Conservation (phyloP, 2,113 vertebrate genomes). For the Chloroceryle aenea region DNA sequence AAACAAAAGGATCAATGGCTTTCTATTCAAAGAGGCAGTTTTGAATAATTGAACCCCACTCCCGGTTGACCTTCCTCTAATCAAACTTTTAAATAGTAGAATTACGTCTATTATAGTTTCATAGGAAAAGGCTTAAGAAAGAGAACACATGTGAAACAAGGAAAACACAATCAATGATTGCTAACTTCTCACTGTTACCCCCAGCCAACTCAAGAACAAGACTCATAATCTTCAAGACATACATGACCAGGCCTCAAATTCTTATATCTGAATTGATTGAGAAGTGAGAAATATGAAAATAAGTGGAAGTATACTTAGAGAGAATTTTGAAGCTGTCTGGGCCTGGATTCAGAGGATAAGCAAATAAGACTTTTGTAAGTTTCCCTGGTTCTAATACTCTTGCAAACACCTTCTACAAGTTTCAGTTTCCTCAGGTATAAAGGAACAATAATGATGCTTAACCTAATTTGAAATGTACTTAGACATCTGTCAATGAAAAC, state of each 20-base stretch:
- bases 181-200: background rate
- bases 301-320: background rate
- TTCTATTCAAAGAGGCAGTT: background rate
- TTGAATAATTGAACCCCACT: background rate
- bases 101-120: background rate
- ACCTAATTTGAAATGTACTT: background rate
- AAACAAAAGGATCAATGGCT: background rate
- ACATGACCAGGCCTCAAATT: background rate
- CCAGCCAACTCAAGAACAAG: background rate
- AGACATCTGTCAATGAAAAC: background rate
- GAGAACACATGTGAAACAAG: background rate
- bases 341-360: background rate
- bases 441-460: background rate
- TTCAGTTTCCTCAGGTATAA: background rate
- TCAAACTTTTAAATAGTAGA: background rate
- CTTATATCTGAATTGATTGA: background rate
- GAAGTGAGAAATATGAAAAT: background rate
- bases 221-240: background rate
- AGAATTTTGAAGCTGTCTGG: background rate
- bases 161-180: background rate
- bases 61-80: background rate
- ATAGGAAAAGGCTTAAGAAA: background rate
- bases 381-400: background rate
- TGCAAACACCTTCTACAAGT: background rate
- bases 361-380: background rate